Evolutionary conservation across 2,113 vertebrate species (phyloP).

Genomic region (Nasalis larvatus): DNA sequence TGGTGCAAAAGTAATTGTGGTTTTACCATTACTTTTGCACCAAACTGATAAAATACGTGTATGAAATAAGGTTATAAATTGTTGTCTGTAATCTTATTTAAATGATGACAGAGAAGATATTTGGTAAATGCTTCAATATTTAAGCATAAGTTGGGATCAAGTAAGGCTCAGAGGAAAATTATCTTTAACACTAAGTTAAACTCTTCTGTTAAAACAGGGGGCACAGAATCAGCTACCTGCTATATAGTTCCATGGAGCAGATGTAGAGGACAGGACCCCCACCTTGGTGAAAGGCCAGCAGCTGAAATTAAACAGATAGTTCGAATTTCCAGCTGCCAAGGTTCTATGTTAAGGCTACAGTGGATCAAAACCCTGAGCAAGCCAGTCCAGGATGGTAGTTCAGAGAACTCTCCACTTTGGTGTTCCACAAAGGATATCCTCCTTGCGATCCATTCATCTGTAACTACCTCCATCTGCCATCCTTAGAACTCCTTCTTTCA

Average conservation of each 20-base stretch:
- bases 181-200: background rate
- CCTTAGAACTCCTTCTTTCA: background rate
- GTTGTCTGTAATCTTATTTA: background rate
- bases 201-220: background rate
- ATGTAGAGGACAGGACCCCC: background rate
- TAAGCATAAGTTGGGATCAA: background rate
- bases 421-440: background rate
- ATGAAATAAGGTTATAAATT: background rate
- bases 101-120: background rate
- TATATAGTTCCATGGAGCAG: background rate
- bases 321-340: background rate
- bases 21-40: no score
- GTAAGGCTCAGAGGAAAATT: background rate
- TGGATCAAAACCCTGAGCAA: background rate
- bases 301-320: background rate
- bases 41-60: background rate
- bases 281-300: background rate
- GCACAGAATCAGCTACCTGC: background rate
- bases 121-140: background rate
- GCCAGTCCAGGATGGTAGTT: background rate
- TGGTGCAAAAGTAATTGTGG: background rate
- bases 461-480: background rate
- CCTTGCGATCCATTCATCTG: background rate
- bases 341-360: background rate
- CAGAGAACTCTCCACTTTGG: background rate